Evolutionary conservation across 2,113 vertebrate species (phyloP).

Genomic region (Microcebus jonahi): DNA sequence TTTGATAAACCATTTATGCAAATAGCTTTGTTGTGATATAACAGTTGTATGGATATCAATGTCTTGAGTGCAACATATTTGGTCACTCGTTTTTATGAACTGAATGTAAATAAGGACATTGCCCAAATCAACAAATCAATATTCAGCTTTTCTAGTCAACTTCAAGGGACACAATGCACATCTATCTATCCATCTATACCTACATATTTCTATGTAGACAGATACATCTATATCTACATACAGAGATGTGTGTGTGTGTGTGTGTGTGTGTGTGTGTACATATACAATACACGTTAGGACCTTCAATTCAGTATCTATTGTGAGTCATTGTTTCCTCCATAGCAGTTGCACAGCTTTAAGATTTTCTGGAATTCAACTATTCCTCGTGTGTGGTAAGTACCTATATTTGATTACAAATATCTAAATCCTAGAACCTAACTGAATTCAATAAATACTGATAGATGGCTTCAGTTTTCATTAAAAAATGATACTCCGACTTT

Average conservation of each 20-base stretch:
- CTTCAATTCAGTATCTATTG: not conserved
- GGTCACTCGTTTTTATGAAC: not conserved
- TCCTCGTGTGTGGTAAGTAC: not conserved
- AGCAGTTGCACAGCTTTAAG: not conserved
- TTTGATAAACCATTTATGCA: conserved; percentile 44
- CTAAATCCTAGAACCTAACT: not conserved
- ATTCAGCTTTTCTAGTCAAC: not conserved
- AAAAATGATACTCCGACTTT: not conserved
- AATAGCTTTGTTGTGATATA: not conserved
- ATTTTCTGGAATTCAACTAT: not conserved
- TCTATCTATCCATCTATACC: not conserved
- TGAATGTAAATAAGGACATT: not conserved
- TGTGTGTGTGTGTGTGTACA: not conserved
- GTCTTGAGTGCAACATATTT: not conserved
- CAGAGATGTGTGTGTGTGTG: not conserved
- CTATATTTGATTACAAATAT: not conserved
- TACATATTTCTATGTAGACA: not conserved
- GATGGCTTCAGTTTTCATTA: not conserved
- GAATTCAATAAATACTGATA: not conserved
- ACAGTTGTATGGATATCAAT: not conserved
- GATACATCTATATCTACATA: not conserved
- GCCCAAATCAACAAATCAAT: not conserved
- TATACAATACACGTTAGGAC: not conserved
- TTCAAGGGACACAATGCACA: not conserved
- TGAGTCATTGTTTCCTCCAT: not conserved